Base-by-base conservation (phyloP, 2,888 invertebrate species). In the Lampropteryx suffumata region DNA sequence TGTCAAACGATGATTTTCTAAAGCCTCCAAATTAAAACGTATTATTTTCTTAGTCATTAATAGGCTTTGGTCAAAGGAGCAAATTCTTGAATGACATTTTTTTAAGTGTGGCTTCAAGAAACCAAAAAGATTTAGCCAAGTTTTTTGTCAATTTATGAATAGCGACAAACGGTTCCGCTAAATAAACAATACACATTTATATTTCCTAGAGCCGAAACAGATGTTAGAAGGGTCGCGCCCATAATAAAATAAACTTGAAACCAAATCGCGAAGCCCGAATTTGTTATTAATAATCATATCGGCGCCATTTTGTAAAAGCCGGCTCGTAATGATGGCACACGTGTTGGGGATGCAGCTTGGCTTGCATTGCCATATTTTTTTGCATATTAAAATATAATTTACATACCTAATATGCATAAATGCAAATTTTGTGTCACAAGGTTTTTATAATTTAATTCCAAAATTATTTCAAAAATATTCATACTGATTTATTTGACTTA, bases 241-340 rank as follows among this genome's bases (percentile, higher is more conserved):
- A 56, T 71, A 76, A 78, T 80, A 81, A 81, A 82, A 76, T 71
- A 74, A 75, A 76, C 73, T 69, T 73, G 80, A 82, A 85, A 86
- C 83, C 81, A 69, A 79, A 79, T 79, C 77, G 78, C 76, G 65
- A 70, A 65, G 65, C 67, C 67, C 73, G 71, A 82, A 79, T 82
- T 86, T 79, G 80, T 85, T 88, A 87, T 88, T 87, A 88, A 87
- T 88, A 88, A 88, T 85, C 79, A 79, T 80, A 83, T 74, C 79
- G 83, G 76, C 86, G 87, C 87, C 88, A 84, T 87, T 81, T 87
- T 81, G 77, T 70, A 64, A 70, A 73, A 71, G 70, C 66, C 70
- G 68, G 11, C 48, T 37, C 68, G 60, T 53, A 61, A 59, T 63
- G 65, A 62, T 57, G 62, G 56, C 71, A 76, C 77, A 73, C 62